phyloP scores from a whole-genome alignment of 2,888 invertebrate genomes.

The Ctena decussata region DNA sequence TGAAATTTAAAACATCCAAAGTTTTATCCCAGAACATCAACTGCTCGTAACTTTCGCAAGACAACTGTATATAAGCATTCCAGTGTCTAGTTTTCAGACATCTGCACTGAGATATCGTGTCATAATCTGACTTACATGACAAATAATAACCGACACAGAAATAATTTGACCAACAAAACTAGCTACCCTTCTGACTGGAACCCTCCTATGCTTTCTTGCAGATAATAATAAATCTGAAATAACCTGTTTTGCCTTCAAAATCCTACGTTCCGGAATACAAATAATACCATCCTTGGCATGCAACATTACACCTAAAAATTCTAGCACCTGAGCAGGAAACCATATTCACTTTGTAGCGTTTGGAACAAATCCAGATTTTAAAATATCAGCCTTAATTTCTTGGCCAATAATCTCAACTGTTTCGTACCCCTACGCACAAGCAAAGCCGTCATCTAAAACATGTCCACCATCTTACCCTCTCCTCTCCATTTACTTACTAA shows the following conservation, averaged over 20 bases:
- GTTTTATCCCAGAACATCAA: slow-evolving; percentile 25
- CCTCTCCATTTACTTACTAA: slow-evolving; percentile 39
- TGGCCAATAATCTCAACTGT: neutral
- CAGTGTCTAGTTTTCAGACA: slow-evolving; percentile 22
- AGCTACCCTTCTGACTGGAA: slow-evolving; percentile 34
- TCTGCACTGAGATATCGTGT: slow-evolving; percentile 31
- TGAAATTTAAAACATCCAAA: slow-evolving; percentile 21
- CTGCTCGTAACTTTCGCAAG: slow-evolving; percentile 22
- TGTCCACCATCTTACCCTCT: slow-evolving; percentile 27
- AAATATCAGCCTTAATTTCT: slow-evolving; percentile 30
- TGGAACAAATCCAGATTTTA: slow-evolving; percentile 46
- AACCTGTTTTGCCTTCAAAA: slow-evolving; percentile 13
- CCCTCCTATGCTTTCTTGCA: slow-evolving; percentile 18
- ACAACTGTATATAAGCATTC: slow-evolving; percentile 29
- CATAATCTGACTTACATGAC: slow-evolving; percentile 46
- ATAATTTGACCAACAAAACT: slow-evolving; percentile 49
- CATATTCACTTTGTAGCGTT: slow-evolving; percentile 40
- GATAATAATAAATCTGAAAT: neutral
- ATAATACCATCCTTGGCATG: slow-evolving; percentile 15
- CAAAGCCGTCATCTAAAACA: slow-evolving; percentile 53
- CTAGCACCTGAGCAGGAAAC: slow-evolving; percentile 31
- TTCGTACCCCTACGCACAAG: slow-evolving; percentile 6
- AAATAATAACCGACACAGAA: slow-evolving; percentile 48
- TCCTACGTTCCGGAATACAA: slow-evolving; percentile 21
- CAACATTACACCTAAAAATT: slow-evolving; percentile 32